Conservation (phyloP, 2,797 vertebrate species). For the Fistularia tabacaria region DNA sequence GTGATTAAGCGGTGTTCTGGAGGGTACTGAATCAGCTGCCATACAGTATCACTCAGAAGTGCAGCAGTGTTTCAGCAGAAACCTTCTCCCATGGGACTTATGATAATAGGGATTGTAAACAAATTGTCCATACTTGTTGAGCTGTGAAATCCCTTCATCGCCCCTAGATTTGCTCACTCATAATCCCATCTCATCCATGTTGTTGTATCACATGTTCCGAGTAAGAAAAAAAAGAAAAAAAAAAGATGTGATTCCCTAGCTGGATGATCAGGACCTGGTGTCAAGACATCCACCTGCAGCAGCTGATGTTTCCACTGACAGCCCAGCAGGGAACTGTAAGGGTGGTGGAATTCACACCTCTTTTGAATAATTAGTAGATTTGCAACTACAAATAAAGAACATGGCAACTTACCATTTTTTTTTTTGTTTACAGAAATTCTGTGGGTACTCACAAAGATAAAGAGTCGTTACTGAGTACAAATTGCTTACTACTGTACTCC, state of each 20-base stretch:
- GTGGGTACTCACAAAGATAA: neutral
- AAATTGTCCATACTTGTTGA: conserved; percentile 68
- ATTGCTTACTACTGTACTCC: neutral
- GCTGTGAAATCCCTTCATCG: conserved; percentile 63
- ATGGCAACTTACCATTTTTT: neutral
- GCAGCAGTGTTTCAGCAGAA: conserved; percentile 50
- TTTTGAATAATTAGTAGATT: conserved; percentile 37
- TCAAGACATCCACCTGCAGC: conserved; percentile 45
- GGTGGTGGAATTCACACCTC: conserved; percentile 44
- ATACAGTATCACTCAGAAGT: conserved; percentile 38
- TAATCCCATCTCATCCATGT: conserved; percentile 49
- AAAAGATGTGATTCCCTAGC: too few relatives aligned
- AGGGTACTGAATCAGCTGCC: conserved; percentile 14
- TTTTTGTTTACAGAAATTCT: neutral
- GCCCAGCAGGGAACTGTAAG: conserved; percentile 27
- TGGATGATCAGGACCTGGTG: conserved; percentile 3
- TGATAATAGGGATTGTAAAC: conserved; percentile 66
- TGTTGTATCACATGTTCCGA: conserved; percentile 18
- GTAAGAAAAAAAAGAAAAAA: too few relatives aligned
- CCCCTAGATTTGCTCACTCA: conserved; percentile 51
- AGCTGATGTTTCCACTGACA: conserved; percentile 31
- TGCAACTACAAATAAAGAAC: conserved; percentile 19
- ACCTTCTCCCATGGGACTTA: conserved; percentile 42
- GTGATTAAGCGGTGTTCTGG: too few relatives aligned
- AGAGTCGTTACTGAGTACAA: conserved; percentile 1